Conservation (phyloP, 2,888 invertebrate genomes). For the Didymodactylos carnosus region DNA sequence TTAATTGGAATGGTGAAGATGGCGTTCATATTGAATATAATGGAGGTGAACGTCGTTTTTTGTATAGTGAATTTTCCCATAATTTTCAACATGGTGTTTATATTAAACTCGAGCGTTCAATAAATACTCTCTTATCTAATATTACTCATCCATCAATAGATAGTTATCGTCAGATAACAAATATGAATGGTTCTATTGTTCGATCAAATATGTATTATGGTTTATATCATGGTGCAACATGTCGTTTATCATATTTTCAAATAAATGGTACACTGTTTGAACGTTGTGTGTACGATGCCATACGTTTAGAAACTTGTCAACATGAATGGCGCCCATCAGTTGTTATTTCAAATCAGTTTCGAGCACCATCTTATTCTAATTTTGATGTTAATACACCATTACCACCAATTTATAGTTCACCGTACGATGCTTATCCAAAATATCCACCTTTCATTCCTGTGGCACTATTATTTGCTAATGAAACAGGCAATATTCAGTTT, state of each 20-base stretch:
- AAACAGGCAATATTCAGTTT: slow-evolving; percentile 21
- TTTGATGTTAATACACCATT: neutral
- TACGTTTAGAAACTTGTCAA: neutral
- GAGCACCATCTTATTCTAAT: neutral
- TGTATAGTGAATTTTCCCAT: neutral
- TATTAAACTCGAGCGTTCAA: neutral
- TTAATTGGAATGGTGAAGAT: neutral
- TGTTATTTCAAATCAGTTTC: neutral
- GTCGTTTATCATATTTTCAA: neutral
- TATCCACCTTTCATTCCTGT: neutral
- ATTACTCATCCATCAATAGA: neutral
- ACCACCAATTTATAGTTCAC: neutral
- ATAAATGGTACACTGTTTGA: neutral
- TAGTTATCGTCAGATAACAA: neutral
- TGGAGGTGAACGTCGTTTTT: neutral
- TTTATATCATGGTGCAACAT: neutral
- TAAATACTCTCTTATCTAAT: neutral
- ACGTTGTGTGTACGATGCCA: neutral
- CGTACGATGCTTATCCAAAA: neutral
- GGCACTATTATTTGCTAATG: neutral
- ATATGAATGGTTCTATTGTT: neutral
- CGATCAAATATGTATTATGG: neutral
- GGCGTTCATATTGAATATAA: neutral
- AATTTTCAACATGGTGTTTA: neutral
- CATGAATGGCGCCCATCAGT: neutral